Base-by-base conservation (phyloP, 2,888 invertebrate genomes). In the Calameuta pallipes region DNA sequence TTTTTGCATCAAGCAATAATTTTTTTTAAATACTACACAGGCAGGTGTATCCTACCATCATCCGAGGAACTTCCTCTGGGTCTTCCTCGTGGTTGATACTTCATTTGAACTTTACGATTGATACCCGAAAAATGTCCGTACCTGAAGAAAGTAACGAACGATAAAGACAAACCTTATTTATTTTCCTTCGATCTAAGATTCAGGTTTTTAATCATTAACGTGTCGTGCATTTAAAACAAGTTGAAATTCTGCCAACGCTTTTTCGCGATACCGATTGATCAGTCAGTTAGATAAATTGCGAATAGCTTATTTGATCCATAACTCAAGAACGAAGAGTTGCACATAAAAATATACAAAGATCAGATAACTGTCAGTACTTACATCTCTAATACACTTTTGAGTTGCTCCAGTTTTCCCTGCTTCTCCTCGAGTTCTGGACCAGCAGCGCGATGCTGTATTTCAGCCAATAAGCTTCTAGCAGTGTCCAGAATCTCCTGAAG, bases 41-140 rank as follows among this genome's bases (percentile, higher is more conserved):
- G 0, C 9, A 23, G 23, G 23, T 9, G 23, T 23, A 23, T 56
- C 56, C 23, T 96, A 96, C 97, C 97, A 94, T 98, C 98, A 94
- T 98, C 98, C 86, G 97, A 97, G 92, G 97, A 97, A 86, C 98
- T 97, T 84, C 97, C 96, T 84, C 97, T 94, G 73, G 98, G 97
- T 80, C 98, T 94, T 0, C 98, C 98, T 87, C 97, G 96, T 1
- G 98, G 98, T 92, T 99, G 98, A 93, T 99, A 99, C 93, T 99
- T 99, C 95, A 99, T 96, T 94, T 99, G 99, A 81, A 99, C 99
- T 93, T 99, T 99, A 83, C 99, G 96, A 94, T 99, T 99, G 88
- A 99, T 99, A 73, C 99, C 99, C 74, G 99, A 99, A 93, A 99
- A 99, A 93, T 99, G 98, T 0, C 99, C 99, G 91, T 99, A 98